Percentiles rank a stretch among this genome's conserved stretches.
Conservation (phyloP, 2,888 invertebrate species). For the Dicyrtomina minuta region DNA sequence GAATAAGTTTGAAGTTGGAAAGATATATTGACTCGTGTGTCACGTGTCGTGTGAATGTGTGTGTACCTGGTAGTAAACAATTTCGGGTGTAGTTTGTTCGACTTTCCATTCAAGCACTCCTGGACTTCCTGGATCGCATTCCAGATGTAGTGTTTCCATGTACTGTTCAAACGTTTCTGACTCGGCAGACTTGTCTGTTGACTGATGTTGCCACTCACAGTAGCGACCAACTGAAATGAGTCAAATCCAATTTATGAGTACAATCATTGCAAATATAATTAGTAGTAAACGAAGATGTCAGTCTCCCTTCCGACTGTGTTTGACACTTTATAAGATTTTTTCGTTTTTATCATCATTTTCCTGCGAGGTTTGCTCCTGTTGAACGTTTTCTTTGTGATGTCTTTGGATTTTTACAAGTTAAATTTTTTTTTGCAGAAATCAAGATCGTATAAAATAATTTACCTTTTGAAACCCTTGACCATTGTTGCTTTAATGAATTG, state of each 20-base stretch:
- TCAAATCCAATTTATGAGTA: too few relatives aligned
- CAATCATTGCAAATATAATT: too few relatives aligned
- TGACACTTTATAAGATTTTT: neutral
- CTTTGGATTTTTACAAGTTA: too few relatives aligned
- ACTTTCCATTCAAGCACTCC: slow-evolving; percentile 79
- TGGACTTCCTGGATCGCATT: slow-evolving; percentile 75
- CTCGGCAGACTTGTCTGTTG: slow-evolving; percentile 70
- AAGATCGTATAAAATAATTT: too few relatives aligned
- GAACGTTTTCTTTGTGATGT: too few relatives aligned
- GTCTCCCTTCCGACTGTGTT: too few relatives aligned
- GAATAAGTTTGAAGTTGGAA: too few relatives aligned
- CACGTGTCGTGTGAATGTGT: too few relatives aligned
- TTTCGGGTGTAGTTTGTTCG: slow-evolving; percentile 76
- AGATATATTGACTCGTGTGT: too few relatives aligned
- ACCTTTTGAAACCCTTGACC: slow-evolving; percentile 3
- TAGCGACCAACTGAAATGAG: slow-evolving; percentile 70
- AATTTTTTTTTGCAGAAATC: too few relatives aligned
- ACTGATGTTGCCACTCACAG: slow-evolving; percentile 83
- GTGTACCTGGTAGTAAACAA: slow-evolving; percentile 83
- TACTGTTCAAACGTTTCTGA: slow-evolving; percentile 76
- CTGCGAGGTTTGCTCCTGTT: neutral
- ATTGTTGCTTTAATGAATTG: slow-evolving; percentile 22
- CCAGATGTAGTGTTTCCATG: slow-evolving; percentile 71
- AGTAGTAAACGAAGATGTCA: too few relatives aligned
- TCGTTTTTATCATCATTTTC: neutral